phyloP scores from a whole-genome alignment of 2,113 vertebrate genomes.

The Phocoena sinus region DNA sequence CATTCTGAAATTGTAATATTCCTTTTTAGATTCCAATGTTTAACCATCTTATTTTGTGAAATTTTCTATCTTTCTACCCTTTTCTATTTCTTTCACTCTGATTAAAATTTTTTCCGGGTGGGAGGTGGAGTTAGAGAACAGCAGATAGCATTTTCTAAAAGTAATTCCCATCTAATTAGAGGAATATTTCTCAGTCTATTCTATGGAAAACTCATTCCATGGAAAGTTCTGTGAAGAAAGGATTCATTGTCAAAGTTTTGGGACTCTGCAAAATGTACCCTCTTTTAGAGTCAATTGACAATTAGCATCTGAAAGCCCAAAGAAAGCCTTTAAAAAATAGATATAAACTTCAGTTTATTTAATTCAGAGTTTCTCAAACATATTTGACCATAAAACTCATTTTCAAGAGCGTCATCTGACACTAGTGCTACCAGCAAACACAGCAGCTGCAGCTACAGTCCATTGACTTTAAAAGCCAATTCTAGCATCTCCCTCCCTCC shows the following conservation, averaged over 20 bases:
- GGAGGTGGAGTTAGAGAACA: background rate
- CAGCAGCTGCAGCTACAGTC: background rate
- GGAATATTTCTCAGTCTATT: background rate
- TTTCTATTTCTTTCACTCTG: background rate
- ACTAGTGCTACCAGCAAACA: background rate
- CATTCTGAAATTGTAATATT: background rate
- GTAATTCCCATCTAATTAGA: background rate
- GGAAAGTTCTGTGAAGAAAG: background rate
- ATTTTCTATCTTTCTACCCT: background rate
- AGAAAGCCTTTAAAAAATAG: background rate
- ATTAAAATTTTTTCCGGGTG: background rate
- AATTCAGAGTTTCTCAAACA: background rate
- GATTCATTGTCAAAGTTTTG: background rate
- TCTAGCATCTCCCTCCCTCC: background rate
- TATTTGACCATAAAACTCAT: background rate
- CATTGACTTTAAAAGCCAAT: background rate
- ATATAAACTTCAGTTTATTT: background rate
- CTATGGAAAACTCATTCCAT: background rate
- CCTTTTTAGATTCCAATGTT: background rate
- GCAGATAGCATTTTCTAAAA: background rate
- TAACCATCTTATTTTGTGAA: background rate
- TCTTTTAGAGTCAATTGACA: background rate
- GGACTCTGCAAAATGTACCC: background rate
- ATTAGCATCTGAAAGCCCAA: background rate
- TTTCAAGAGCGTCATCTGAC: background rate